These are phyloP conservation scores for Xenus cinereus DNA, from an alignment of 2,113 vertebrate species.

Conservation along the genomic window DNA sequence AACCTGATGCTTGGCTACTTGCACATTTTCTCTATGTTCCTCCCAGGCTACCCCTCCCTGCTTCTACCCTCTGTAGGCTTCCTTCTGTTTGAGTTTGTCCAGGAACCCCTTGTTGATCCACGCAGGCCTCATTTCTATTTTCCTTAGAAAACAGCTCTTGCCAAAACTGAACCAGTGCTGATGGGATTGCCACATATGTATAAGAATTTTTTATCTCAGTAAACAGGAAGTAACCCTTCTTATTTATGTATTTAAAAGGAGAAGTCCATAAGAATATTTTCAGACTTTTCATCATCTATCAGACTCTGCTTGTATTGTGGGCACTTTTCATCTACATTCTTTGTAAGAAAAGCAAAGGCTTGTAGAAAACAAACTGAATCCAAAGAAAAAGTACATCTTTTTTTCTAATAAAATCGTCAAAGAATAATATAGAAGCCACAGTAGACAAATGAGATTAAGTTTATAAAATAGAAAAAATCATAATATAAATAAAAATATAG, in stretches of 20 bases:
- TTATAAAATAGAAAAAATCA: not conserved
- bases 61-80: not conserved
- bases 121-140: not conserved
- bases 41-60: not conserved
- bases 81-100: not conserved
- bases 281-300: not conserved
- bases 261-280: not conserved
- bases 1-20: not conserved
- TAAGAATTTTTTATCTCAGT: not conserved
- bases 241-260: slow-evolving; percentile 27
- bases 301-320: not conserved
- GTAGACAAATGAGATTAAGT: not conserved
- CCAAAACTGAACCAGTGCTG: not conserved
- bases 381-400: not conserved
- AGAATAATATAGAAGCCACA: not conserved
- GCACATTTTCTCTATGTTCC: not conserved
- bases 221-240: not conserved
- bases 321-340: not conserved
- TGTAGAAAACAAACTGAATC: not conserved
- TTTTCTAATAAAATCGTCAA: not conserved
- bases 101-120: not conserved
- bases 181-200: not conserved
- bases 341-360: not conserved
- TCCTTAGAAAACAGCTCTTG: not conserved
- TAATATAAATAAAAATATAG: not conserved